Evolutionary conservation across 2,113 vertebrate genomes (phyloP).

Genomic region (Typhlomys cinereus): DNA sequence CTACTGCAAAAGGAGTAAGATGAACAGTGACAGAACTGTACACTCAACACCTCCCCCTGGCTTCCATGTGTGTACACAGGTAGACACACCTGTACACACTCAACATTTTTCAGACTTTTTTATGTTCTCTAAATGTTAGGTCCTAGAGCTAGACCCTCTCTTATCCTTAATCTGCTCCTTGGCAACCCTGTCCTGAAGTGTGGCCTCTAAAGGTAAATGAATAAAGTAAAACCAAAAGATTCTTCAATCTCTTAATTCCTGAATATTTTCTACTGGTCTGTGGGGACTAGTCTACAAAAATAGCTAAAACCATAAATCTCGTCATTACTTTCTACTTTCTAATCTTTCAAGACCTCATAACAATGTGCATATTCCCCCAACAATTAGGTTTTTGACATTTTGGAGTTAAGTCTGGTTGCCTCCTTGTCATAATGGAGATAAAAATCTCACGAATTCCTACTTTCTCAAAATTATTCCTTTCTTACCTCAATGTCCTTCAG

Average conservation of each 20-base stretch:
- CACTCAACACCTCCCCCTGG: no score
- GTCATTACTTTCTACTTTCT: conserved; percentile 16
- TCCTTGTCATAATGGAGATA: background rate
- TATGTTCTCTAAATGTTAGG: background rate
- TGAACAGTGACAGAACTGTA: no score
- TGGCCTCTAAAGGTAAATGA: background rate
- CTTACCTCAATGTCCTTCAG: background rate
- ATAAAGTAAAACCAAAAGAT: background rate
- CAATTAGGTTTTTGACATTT: conserved; percentile 6
- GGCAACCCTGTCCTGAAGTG: background rate
- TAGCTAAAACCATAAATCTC: conserved; percentile 1
- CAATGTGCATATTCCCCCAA: background rate
- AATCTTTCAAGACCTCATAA: conserved; percentile 9
- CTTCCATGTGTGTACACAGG: no score
- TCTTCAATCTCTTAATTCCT: background rate
- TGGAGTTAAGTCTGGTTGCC: background rate
- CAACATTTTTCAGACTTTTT: background rate
- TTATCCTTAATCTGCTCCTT: background rate
- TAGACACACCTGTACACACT: no score
- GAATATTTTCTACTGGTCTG: background rate
- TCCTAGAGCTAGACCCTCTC: background rate
- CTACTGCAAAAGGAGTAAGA: no score
- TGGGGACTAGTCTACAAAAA: background rate
- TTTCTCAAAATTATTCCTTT: background rate
- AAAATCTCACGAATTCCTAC: background rate